phyloP scores from a whole-genome alignment of 2,888 invertebrate species.

The Ophion ellenae region DNA sequence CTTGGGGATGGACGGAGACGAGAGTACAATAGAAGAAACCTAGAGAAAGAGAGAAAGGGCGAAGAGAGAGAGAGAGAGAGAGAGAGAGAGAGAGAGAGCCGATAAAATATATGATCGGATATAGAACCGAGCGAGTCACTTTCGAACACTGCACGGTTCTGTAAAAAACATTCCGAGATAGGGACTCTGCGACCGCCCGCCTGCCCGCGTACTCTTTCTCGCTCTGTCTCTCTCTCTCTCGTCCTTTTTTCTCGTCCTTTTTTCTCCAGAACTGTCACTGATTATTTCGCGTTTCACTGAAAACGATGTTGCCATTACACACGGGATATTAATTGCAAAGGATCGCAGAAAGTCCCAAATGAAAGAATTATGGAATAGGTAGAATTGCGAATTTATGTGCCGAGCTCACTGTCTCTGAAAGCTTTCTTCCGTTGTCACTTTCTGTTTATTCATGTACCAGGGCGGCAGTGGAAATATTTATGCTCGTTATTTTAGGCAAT shows the following conservation, averaged over 20 bases:
- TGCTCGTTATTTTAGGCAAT: no score
- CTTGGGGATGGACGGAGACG: constrained; percentile 54
- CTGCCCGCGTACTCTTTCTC: neutral
- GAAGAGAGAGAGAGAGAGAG: neutral
- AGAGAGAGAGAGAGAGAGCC: neutral
- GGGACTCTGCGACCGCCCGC: neutral
- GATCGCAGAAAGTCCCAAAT: neutral
- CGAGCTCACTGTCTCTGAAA: neutral
- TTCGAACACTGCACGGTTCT: constrained; percentile 27
- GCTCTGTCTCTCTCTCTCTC: neutral
- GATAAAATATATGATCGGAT: constrained; percentile 10
- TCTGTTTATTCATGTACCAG: neutral
- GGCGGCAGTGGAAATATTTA: no score
- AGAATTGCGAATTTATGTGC: constrained; percentile 19
- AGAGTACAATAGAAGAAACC: constrained; percentile 27
- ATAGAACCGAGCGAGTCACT: constrained; percentile 21
- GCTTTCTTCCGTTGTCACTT: neutral
- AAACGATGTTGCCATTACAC: constrained; percentile 2
- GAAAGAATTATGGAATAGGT: constrained; percentile 16
- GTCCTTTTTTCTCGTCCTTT: no score
- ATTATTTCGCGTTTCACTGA: neutral
- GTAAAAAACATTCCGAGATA: constrained; percentile 12
- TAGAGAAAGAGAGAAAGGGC: constrained; percentile 16
- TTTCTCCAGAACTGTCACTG: constrained; percentile 13
- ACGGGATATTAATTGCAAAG: constrained; percentile 31